A percentile compares a stretch with the other conserved stretches of the same genome.
phyloP scores from a whole-genome alignment of 2,113 vertebrate species.

The Centropus unirufus region DNA sequence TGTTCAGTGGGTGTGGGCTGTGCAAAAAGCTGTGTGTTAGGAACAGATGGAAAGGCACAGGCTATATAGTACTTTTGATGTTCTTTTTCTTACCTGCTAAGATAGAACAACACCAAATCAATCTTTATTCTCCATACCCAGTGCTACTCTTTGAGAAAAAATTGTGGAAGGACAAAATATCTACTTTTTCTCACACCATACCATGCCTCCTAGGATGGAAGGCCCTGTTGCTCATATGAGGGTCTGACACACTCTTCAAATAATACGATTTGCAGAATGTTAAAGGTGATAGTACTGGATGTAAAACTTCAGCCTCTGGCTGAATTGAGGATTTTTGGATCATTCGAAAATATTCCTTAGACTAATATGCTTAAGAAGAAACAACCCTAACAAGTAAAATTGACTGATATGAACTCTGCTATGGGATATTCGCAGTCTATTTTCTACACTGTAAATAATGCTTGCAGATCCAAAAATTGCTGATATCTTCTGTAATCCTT shows the following conservation, averaged over 20 bases:
- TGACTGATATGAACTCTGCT: not conserved
- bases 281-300: not conserved
- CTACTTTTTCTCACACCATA: not conserved
- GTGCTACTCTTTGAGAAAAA: not conserved
- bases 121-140: not conserved
- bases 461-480: not conserved
- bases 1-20: not conserved
- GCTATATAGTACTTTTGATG: accelerated
- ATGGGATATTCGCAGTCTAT: not conserved
- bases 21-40: accelerated
- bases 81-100: not conserved
- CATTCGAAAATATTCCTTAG: not conserved
- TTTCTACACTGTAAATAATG: not conserved
- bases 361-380: not conserved
- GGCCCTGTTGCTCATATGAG: accelerated
- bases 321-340: not conserved
- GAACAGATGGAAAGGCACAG: not conserved
- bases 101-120: not conserved
- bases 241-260: not conserved
- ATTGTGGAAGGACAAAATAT: not conserved
- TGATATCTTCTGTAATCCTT: not conserved
- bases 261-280: not conserved
- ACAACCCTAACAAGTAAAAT: not conserved
- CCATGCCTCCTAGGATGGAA: not conserved
- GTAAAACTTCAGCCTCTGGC: accelerated